Conservation (phyloP, 2,797 vertebrate genomes). For the Sebastes kiyomatsui region DNA sequence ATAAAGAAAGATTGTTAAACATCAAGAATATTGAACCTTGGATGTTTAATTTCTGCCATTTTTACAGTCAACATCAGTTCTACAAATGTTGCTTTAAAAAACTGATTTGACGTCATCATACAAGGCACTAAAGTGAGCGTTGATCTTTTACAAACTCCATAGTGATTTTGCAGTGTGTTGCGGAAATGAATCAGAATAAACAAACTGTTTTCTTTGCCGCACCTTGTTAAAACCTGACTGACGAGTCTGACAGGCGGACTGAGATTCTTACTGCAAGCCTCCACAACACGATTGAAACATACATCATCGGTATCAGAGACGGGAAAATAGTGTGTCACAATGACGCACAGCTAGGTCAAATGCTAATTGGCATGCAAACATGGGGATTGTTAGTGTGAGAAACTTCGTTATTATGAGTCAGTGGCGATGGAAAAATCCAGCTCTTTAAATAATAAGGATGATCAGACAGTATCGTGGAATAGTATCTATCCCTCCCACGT, state of each 20-base stretch:
- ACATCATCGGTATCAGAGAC: fast-evolving
- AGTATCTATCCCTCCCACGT: neutral
- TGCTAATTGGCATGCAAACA: neutral
- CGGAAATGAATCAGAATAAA: constrained; percentile 23
- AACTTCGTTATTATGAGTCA: neutral
- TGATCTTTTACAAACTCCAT: neutral
- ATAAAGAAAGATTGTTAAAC: neutral
- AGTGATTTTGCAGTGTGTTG: constrained; percentile 5
- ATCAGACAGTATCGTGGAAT: neutral
- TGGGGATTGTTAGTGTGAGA: neutral
- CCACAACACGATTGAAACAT: neutral
- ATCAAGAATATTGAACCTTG: neutral
- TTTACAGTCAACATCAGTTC: neutral
- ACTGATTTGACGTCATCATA: neutral
- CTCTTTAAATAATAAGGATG: neutral
- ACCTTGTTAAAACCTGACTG: constrained; percentile 53
- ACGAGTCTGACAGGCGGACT: constrained; percentile 44
- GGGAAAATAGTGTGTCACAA: neutral
- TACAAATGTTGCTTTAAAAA: neutral
- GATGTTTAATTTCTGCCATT: neutral
- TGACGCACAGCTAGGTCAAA: constrained; percentile 2
- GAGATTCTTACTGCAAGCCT: constrained; percentile 37
- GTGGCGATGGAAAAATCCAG: neutral
- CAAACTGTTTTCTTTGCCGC: constrained; percentile 2
- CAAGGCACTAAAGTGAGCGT: neutral